Evolutionary conservation across 2,113 vertebrate genomes (phyloP), one percentile per base, ranked within the genome.

Genomic region (Sarotherodon lohbergeri): DNA sequence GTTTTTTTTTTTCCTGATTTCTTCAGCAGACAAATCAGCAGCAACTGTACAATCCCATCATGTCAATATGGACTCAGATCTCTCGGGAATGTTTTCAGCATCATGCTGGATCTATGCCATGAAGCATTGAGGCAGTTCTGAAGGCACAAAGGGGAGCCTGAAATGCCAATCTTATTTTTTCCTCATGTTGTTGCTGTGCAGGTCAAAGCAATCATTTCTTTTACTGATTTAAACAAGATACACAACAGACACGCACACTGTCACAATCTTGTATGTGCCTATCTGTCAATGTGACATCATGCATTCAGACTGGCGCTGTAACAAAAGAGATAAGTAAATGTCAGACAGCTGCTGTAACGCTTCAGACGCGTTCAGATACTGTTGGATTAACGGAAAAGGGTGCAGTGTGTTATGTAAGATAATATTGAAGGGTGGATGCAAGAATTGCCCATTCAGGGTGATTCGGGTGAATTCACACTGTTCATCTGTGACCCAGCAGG

Each of bases 401-500:
- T n/a, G 46, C 73, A n/a, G 17, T 43, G 22, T 46, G 13, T 73
- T 43, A 46, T 73, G 41, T 46, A 73, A 73, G 39, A 73, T 46
- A 73, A 73, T 46, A 8, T 10, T 17, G 13, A 73, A 17, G 68
- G 22, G 41, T 73, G n/a, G 68, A 73, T 27, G 22, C 39, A 73
- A 73, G 22, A 73, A 73, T 8, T 78, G 10, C 71, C 43, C 71
- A 5, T 8, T 50, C 6, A 8, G 27, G 27, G 46, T 19, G 16
- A 50, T 50, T 78, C 0, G 4, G 73, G 43, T 13, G 27, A 78
- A 27, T 50, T 78, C 73, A 52, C 10, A 19, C 73, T 78, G 73
- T 78, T 78, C 73, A 48, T 34, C 73, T 50, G 10, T 52, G 29
- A 19, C 17, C 59, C 91, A 85, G 88, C 84, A 66, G 91, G 92